A percentile compares a stretch with the other conserved stretches of the same genome.
phyloP scores from a whole-genome alignment of 2,888 invertebrate genomes.

The Nomada fucata region DNA sequence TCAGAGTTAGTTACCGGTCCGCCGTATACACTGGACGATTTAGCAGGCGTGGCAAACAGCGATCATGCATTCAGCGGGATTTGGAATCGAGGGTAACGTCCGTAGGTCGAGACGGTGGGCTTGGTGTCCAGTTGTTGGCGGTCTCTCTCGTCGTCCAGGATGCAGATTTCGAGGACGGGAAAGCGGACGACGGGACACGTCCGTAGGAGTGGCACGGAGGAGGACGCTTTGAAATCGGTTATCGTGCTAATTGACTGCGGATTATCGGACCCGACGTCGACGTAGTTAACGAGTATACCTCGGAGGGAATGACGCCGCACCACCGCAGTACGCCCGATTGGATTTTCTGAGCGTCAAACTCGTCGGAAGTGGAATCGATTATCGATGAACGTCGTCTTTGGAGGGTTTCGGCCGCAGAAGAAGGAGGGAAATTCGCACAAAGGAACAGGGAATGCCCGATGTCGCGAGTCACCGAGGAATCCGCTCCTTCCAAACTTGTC shows the following conservation, averaged over 20 bases:
- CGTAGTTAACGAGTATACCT: slow-evolving; percentile 46
- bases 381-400: slow-evolving; percentile 30
- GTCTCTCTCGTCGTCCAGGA: neutral
- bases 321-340: slow-evolving; percentile 16
- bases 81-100: slow-evolving; percentile 10
- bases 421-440: neutral
- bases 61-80: slow-evolving; percentile 13
- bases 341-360: slow-evolving; percentile 30
- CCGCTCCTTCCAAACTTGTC: neutral
- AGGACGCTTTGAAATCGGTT: slow-evolving; percentile 43
- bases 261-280: slow-evolving; percentile 39
- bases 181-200: slow-evolving; percentile 7
- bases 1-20: slow-evolving; percentile 40
- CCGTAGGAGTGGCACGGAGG: neutral
- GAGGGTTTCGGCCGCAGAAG: neutral
- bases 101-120: neutral
- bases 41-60: slow-evolving; percentile 37
- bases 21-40: slow-evolving; percentile 32
- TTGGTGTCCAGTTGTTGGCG: too few relatives aligned
- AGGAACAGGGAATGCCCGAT: neutral
- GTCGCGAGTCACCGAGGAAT: neutral
- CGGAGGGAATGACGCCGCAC: slow-evolving; percentile 17
- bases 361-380: slow-evolving; percentile 39
- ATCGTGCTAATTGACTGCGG: slow-evolving; percentile 57
- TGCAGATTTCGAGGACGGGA: slow-evolving; percentile 26